These are phyloP conservation scores for Xiphorhynchus erythropygius DNA, from an alignment of 2,797 vertebrate genomes.

Conservation along the genomic window DNA sequence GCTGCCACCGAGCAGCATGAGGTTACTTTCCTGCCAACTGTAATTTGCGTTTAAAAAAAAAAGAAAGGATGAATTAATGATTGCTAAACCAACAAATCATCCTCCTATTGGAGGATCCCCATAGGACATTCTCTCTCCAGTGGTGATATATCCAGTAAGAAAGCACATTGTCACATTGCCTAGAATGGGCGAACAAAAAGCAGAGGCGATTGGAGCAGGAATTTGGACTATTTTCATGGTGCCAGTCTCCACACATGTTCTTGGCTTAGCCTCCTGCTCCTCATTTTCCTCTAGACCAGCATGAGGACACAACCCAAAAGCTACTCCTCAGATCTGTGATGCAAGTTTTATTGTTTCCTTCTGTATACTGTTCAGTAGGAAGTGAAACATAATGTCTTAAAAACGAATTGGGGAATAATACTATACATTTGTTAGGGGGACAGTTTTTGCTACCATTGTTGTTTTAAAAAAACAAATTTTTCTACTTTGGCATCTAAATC, in stretches of 20 bases:
- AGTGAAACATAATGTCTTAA: constrained; percentile 34
- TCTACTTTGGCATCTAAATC: constrained; percentile 15
- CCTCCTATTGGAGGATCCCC: constrained; percentile 43
- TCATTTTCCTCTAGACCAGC: constrained; percentile 14
- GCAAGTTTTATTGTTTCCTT: constrained; percentile 60
- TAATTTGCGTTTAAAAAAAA: background rate
- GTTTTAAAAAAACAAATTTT: background rate
- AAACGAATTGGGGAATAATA: constrained; percentile 9
- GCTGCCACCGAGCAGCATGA: constrained; percentile 36
- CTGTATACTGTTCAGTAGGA: constrained; percentile 48
- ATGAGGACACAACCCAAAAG: background rate
- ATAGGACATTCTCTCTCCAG: constrained; percentile 53
- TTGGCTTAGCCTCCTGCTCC: background rate
- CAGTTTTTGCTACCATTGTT: constrained; percentile 51
- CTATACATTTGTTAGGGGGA: constrained; percentile 53
- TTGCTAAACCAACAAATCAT: constrained; percentile 66
- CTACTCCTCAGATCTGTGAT: constrained; percentile 35
- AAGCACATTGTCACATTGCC: constrained; percentile 51
- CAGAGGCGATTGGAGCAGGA: background rate
- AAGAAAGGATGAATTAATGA: constrained; percentile 45
- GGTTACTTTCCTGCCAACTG: background rate
- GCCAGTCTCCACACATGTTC: constrained; percentile 35
- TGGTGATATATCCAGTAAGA: constrained; percentile 39
- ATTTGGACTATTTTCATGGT: constrained; percentile 28
- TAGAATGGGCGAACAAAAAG: constrained; percentile 7